phyloP scores from a whole-genome alignment of 2,888 invertebrate species.

The Drosophila meridionalis region DNA sequence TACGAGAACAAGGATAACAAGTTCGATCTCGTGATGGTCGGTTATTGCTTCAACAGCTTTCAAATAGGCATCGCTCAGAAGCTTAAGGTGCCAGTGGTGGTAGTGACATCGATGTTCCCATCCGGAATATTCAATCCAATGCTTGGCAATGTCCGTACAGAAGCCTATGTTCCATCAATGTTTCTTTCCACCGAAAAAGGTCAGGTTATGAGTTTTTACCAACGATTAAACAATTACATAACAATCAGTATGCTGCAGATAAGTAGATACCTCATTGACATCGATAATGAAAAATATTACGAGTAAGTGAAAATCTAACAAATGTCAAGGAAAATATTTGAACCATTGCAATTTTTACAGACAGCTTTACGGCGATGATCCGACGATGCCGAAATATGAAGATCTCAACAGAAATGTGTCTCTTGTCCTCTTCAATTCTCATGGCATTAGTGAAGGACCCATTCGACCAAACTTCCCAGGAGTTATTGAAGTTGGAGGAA shows the following conservation, averaged over 20 bases:
- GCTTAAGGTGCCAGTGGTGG: constrained; percentile 75
- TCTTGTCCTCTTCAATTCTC: constrained; percentile 74
- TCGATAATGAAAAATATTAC: constrained; percentile 31
- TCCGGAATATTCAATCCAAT: constrained; percentile 51
- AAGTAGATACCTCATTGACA: constrained; percentile 1
- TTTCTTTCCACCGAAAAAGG: constrained; percentile 30
- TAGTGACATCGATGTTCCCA: constrained; percentile 25
- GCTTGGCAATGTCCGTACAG: constrained; percentile 71
- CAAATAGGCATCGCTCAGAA: constrained; percentile 75
- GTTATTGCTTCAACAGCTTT: constrained; percentile 78
- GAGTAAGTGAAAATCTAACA: constrained; percentile 40
- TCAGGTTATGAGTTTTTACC: constrained; percentile 46
- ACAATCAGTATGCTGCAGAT: neutral
- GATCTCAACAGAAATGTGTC: constrained; percentile 80
- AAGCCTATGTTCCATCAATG: constrained; percentile 70
- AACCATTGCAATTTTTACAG: neutral
- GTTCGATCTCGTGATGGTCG: constrained; percentile 80
- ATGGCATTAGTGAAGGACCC: constrained; percentile 75
- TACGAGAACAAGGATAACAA: constrained; percentile 74
- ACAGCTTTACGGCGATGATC: constrained; percentile 54
- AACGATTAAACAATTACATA: constrained; percentile 57
- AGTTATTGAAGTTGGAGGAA: constrained; percentile 82
- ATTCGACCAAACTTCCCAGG: constrained; percentile 81
- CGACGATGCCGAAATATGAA: constrained; percentile 63
- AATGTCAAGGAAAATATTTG: neutral